A percentile compares a stretch with the other conserved stretches of the same genome.
phyloP scores from a whole-genome alignment of 2,797 vertebrate genomes.

The Astyanax mexicanus region DNA sequence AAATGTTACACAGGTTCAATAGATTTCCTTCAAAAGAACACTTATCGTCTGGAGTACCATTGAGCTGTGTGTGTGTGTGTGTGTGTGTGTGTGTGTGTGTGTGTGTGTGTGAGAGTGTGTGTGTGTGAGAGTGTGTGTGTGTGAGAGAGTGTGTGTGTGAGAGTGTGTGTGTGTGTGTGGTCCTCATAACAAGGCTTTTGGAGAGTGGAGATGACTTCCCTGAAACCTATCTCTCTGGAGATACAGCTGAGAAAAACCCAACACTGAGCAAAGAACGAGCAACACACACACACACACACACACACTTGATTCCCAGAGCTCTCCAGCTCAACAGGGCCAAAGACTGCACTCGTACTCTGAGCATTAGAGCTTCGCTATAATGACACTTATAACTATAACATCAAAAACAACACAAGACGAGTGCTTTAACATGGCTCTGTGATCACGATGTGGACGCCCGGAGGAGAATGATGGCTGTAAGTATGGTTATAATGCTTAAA shows the following conservation, averaged over 20 bases:
- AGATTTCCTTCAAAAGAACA: background rate
- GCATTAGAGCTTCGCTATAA: background rate
- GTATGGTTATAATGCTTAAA: too few species aligned
- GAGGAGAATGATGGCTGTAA: too few species aligned
- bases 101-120: too few species aligned
- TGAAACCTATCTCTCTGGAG: background rate
- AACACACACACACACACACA: background rate
- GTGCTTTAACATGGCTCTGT: too few species aligned
- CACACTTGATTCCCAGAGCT: background rate
- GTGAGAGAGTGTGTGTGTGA: background rate
- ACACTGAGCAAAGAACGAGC: too few species aligned
- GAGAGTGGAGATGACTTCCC: conserved; percentile 13
- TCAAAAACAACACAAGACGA: too few species aligned
- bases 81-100: background rate
- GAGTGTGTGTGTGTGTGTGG: background rate
- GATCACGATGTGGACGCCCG: too few species aligned
- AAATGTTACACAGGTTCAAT: background rate
- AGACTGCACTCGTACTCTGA: background rate
- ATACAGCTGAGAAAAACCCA: background rate
- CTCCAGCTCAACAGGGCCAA: background rate
- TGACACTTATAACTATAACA: too few species aligned
- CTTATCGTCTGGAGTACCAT: background rate
- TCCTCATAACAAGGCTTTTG: background rate
- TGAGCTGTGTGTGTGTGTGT: background rate
- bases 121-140: too few species aligned